Evolutionary conservation across 2,888 invertebrate genomes (phyloP).

Genomic region (Pelosia muscerda): DNA sequence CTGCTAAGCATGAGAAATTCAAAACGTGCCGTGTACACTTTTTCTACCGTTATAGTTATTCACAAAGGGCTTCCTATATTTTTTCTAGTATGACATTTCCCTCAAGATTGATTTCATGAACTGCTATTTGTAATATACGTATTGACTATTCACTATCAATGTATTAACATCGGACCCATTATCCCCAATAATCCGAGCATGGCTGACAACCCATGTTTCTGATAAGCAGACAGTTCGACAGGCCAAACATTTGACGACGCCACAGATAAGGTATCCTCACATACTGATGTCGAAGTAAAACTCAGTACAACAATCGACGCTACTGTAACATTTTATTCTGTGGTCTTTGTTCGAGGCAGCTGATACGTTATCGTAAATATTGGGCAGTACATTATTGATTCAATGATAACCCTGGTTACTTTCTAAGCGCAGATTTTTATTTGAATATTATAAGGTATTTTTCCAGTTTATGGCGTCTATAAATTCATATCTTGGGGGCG

Average conservation of each 20-base stretch:
- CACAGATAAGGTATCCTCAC: constrained; percentile 59
- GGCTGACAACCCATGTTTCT: constrained; percentile 59
- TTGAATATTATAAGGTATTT: constrained; percentile 49
- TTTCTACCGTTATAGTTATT: background rate
- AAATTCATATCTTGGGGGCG: constrained; percentile 13
- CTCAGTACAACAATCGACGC: constrained; percentile 51
- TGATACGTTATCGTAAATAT: constrained; percentile 72
- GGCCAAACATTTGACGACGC: constrained; percentile 58
- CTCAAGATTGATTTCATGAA: constrained; percentile 22
- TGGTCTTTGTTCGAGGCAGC: constrained; percentile 68
- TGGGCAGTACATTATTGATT: constrained; percentile 82
- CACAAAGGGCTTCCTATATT: constrained; percentile 16
- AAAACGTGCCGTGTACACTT: constrained; percentile 3
- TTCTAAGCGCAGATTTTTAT: constrained; percentile 78
- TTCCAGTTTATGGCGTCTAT: constrained; percentile 40
- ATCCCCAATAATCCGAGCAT: constrained; percentile 69
- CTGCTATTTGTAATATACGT: constrained; percentile 28
- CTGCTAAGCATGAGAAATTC: background rate
- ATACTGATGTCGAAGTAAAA: constrained; percentile 23
- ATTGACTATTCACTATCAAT: constrained; percentile 58
- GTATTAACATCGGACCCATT: constrained; percentile 66
- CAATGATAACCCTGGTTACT: constrained; percentile 70
- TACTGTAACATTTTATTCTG: constrained; percentile 64
- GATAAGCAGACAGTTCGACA: constrained; percentile 58
- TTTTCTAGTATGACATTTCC: constrained; percentile 5